Percentiles rank a stretch among this genome's conserved stretches.
phyloP scores from a whole-genome alignment of 1,140 invertebrate species.

The Papilio xuthus region DNA sequence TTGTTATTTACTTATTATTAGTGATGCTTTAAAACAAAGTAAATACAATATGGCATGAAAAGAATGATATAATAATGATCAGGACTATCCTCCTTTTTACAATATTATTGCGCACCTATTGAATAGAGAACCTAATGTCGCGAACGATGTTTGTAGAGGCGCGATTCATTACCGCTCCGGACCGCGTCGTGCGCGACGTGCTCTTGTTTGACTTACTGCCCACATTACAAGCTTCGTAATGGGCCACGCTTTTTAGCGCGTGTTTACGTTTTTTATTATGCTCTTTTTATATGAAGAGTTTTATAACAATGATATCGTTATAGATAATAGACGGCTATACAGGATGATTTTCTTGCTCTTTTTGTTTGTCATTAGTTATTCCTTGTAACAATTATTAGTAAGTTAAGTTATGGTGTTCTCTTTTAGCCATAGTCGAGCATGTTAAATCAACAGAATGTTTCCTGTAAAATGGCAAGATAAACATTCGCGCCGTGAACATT shows the following conservation, averaged over 20 bases:
- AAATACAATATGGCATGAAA: neutral
- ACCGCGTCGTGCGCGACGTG: constrained; percentile 15
- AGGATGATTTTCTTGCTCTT: too few species aligned
- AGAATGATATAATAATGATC: neutral
- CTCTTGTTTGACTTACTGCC: constrained; percentile 20
- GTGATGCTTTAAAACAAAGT: neutral
- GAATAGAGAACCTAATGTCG: neutral
- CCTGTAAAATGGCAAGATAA: constrained; percentile 3
- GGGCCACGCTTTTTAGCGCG: constrained; percentile 17
- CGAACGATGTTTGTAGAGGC: constrained; percentile 31
- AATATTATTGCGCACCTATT: neutral
- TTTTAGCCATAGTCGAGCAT: neutral
- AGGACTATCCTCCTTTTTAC: neutral
- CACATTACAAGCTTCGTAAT: constrained; percentile 18
- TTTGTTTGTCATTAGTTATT: too few species aligned
- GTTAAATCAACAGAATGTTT: neutral
- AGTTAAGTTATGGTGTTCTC: too few species aligned
- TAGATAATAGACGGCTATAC: neutral
- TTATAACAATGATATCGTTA: neutral
- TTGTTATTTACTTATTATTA: too few species aligned
- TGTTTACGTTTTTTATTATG: constrained; percentile 6
- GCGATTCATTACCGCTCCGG: constrained; percentile 28
- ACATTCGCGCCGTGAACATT: neutral
- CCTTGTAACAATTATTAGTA: too few species aligned
- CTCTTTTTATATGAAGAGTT: neutral